These are phyloP conservation scores for Orchestia grillus DNA, from an alignment of 1,140 invertebrate genomes.

Conservation along the genomic window DNA sequence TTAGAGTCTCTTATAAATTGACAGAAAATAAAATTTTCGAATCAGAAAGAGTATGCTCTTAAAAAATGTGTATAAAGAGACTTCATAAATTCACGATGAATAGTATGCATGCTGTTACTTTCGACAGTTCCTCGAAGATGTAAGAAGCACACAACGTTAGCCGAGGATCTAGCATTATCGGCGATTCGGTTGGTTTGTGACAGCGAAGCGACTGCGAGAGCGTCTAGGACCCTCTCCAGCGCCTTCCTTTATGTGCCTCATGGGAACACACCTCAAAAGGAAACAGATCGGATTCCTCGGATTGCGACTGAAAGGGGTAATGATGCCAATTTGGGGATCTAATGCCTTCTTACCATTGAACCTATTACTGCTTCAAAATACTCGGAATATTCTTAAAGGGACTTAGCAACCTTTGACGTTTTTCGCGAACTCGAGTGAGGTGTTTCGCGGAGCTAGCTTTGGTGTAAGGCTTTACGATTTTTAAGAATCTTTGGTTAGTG, in stretches of 20 bases:
- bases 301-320: slow-evolving; percentile 55
- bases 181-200: background rate
- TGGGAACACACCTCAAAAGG: slow-evolving; percentile 48
- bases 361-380: slow-evolving; percentile 54
- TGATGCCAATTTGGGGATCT: slow-evolving; percentile 53
- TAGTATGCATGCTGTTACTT: background rate
- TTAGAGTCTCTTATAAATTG: too few relatives aligned
- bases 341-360: slow-evolving; percentile 52
- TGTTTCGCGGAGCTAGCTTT: background rate
- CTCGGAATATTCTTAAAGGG: slow-evolving; percentile 44
- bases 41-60: background rate
- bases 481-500: background rate
- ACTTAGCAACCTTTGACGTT: slow-evolving; percentile 24
- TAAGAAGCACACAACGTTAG: background rate
- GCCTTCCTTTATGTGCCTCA: slow-evolving; percentile 33
- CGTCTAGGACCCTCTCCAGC: background rate
- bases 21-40: background rate
- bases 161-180: background rate
- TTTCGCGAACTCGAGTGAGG: background rate
- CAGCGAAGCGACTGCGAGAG: background rate
- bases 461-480: background rate
- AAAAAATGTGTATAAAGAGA: background rate
- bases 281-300: slow-evolving; percentile 54
- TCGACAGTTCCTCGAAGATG: background rate
- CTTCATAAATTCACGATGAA: background rate